Evolutionary conservation across 2,888 invertebrate genomes (phyloP), one percentile per base, ranked within the genome.

Genomic region (Pollenia griseotomentosa): DNA sequence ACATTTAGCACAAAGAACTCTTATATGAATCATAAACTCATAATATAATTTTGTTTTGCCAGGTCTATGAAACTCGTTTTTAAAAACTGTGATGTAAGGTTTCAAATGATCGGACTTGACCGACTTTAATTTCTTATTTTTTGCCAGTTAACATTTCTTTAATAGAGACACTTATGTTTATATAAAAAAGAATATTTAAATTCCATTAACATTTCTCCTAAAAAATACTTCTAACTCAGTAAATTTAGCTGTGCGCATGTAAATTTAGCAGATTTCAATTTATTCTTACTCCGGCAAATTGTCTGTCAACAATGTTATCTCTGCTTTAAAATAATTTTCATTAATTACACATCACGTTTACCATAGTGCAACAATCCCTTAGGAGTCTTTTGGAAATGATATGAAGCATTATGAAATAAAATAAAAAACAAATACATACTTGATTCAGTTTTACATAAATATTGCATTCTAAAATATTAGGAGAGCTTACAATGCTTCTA

Each of bases 331-430:
- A 88, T 89, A 89, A 89, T 90, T 90, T 89, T 88, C 90, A 91
- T 91, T 92, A 92, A 91, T 91, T 92, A 90, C 91, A 90, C 90
- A 91, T 90, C 90, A 92, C 90, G 91, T 91, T 89, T 88, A 77
- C 55, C 63, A 81, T 90, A 90, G 90, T 89, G 90, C 90, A 91
- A 90, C 90, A 80, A 40, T 80, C 79, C 91, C 91, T 89, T 78
- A 90, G 90, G 90, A 91, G 91, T 79, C 82, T 89, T 91, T 90
- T 88, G 11, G 10, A 66, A 66, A 53, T 51, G 57, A 59, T 82
- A 53, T 75, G 14, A 81, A 87, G 42, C 68, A 59, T 75, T 68
- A 16, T 55, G 10, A 53, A 66, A 61, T 48, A 14, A 40, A 57
- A 6, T 33, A 33, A 16, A 7, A 70, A 55, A 44, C 12, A n/a